A percentile compares a stretch with the other conserved stretches of the same genome.
Evolutionary conservation across 2,113 vertebrate species (phyloP).

Genomic region (Circaetus cinerascens): DNA sequence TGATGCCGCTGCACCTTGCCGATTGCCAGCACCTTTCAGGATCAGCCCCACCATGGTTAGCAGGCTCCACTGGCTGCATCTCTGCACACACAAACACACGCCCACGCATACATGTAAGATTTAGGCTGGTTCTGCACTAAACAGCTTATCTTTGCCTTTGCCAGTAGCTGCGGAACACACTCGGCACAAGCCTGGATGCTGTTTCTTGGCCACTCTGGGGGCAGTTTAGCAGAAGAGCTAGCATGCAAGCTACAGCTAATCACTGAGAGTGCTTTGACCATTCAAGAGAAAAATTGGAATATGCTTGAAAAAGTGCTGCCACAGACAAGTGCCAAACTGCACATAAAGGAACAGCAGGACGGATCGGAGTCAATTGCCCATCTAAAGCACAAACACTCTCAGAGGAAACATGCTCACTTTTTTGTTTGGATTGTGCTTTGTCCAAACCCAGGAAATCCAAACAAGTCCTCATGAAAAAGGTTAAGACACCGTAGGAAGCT

Average conservation of each 20-base stretch:
- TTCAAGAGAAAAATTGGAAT: slow-evolving; percentile 43
- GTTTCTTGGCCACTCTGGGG: background rate
- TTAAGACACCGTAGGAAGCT: background rate
- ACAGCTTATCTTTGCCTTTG: background rate
- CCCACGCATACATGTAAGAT: background rate
- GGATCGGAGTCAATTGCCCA: background rate
- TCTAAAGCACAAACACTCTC: background rate
- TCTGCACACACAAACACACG: accelerated
- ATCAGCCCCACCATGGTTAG: background rate
- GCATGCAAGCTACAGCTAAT: background rate
- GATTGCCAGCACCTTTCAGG: background rate
- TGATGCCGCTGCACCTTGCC: accelerated
- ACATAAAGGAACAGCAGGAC: slow-evolving; percentile 52
- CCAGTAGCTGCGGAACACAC: accelerated
- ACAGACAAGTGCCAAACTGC: slow-evolving; percentile 25
- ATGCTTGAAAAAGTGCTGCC: slow-evolving; percentile 2
- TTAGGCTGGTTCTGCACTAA: background rate
- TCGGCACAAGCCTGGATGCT: background rate
- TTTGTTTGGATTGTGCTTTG: background rate
- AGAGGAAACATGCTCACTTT: background rate
- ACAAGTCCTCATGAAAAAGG: background rate
- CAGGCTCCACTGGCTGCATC: background rate
- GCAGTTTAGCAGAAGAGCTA: background rate
- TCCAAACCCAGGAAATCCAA: slow-evolving; percentile 8
- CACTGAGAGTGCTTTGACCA: slow-evolving; percentile 14